These are phyloP conservation scores for Drosophila lowei DNA, from an alignment of 1,140 invertebrate species.

Conservation along the genomic window DNA sequence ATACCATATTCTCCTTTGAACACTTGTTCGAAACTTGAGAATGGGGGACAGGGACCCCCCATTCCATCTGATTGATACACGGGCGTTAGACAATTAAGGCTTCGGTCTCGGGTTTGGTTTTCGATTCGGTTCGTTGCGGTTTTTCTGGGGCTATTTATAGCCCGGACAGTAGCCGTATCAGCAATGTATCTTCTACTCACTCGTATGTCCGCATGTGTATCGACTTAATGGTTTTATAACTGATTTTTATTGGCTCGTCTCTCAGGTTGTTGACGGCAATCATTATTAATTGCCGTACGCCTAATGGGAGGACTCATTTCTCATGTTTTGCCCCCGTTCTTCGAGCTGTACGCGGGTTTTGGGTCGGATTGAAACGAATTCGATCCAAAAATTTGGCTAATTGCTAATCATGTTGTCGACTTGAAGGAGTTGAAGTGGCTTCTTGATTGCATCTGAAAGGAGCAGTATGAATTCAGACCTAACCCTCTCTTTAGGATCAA, in stretches of 20 bases:
- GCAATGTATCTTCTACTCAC: background rate
- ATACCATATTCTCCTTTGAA: slow-evolving; percentile 22
- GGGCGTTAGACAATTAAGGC: slow-evolving; percentile 26
- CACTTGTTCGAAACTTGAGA: slow-evolving; percentile 40
- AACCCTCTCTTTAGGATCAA: no score
- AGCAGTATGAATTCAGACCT: no score
- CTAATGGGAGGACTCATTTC: background rate
- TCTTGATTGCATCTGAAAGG: no score
- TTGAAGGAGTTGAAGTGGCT: no score
- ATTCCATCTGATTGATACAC: slow-evolving; percentile 35
- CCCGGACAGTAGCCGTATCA: slow-evolving; percentile 27
- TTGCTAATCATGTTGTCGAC: no score
- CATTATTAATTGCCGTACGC: slow-evolving; percentile 19
- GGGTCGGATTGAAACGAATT: no score
- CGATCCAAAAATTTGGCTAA: no score
- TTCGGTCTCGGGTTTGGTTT: slow-evolving; percentile 7
- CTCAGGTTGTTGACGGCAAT: slow-evolving; percentile 32
- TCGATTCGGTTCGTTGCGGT: slow-evolving; percentile 12
- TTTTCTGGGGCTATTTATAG: slow-evolving; percentile 35
- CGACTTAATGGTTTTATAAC: slow-evolving; percentile 47
- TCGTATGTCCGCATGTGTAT: slow-evolving; percentile 1
- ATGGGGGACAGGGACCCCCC: background rate
- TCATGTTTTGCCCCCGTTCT: slow-evolving; percentile 3
- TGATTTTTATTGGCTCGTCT: slow-evolving; percentile 33
- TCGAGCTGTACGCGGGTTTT: no score